phyloP scores from a whole-genome alignment of 2,797 vertebrate genomes.

The Karalla daura region DNA sequence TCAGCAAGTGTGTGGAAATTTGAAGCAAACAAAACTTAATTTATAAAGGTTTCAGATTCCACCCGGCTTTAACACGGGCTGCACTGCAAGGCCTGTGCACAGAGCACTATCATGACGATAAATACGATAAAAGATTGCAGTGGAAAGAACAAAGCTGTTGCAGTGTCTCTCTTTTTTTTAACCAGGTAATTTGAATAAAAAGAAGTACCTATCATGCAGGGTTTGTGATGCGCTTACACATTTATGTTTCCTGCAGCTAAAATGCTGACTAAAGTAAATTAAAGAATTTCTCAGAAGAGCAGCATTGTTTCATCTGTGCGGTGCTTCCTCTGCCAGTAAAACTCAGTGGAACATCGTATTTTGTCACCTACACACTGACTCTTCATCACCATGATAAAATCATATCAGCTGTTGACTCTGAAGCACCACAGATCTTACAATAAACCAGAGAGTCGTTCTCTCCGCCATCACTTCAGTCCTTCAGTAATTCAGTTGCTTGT shows the following conservation, averaged over 20 bases:
- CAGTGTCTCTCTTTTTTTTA: neutral
- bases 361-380: conserved; percentile 54
- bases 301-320: conserved; percentile 20
- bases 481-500: neutral
- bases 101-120: too few species aligned
- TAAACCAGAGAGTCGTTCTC: conserved; percentile 1
- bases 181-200: neutral
- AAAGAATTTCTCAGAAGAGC: conserved; percentile 31
- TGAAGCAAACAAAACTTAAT: conserved; percentile 34
- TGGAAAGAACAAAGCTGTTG: too few species aligned
- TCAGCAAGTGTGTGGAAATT: conserved; percentile 57
- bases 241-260: conserved; percentile 25
- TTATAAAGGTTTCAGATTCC: conserved; percentile 45
- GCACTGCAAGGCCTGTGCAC: conserved; percentile 9
- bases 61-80: conserved; percentile 15
- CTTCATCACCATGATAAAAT: conserved; percentile 17
- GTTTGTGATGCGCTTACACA: neutral
- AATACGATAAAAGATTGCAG: too few species aligned
- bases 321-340: conserved; percentile 71
- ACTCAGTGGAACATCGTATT: conserved; percentile 48
- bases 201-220: too few species aligned
- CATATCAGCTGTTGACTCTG: conserved; percentile 33
- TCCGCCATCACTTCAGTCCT: neutral
- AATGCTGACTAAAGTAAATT: conserved; percentile 54
- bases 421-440: conserved; percentile 23